Conservation (phyloP, 2,113 vertebrate genomes). For the Dipodomys spectabilis region DNA sequence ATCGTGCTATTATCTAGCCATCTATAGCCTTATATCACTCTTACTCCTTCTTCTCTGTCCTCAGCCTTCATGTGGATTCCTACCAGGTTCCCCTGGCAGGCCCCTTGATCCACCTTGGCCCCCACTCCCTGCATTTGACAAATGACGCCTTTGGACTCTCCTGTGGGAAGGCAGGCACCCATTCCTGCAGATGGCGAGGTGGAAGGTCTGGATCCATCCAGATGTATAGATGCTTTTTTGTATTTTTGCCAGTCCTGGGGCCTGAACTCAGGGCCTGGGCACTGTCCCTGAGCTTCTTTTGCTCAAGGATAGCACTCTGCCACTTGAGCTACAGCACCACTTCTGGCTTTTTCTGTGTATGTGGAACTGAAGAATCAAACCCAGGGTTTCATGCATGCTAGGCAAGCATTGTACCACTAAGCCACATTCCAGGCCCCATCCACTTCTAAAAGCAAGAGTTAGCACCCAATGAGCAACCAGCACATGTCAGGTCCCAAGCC, state of each 20-base stretch:
- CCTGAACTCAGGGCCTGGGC: no score
- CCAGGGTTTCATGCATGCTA: no score
- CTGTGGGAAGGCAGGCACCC: background rate
- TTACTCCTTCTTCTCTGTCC: background rate
- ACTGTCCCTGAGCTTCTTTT: no score
- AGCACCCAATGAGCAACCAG: no score
- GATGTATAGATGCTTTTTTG: no score
- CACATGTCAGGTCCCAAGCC: background rate
- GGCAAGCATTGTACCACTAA: no score
- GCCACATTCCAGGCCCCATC: no score
- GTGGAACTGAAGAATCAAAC: no score
- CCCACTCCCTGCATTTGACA: background rate
- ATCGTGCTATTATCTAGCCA: background rate
- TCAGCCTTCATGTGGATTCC: background rate
- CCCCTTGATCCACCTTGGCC: background rate
- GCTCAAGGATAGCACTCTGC: no score
- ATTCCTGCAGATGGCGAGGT: fast-evolving
- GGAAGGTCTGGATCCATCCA: fast-evolving
- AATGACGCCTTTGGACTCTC: background rate
- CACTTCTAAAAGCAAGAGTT: background rate
- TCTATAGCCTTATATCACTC: background rate
- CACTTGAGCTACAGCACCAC: no score
- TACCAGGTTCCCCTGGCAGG: background rate
- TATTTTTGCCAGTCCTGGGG: no score
- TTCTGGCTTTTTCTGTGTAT: no score